Conservation (phyloP, 2,113 vertebrate genomes). For the Oreochromis spilurus region DNA sequence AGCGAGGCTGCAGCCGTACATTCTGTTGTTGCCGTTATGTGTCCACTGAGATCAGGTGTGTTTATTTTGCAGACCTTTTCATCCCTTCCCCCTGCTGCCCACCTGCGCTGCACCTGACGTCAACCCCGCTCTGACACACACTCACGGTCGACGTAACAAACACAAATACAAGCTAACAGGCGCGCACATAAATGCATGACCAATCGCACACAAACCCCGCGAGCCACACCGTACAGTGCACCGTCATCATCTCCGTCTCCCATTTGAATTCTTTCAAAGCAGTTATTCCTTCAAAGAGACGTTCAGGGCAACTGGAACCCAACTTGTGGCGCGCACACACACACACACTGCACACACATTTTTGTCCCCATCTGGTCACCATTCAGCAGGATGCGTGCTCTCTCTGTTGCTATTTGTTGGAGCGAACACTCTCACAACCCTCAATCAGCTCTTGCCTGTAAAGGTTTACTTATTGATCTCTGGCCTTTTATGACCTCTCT, state of each 20-base stretch:
- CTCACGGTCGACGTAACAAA: neutral
- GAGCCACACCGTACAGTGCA: slow-evolving; percentile 1
- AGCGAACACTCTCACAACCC: slow-evolving; percentile 44
- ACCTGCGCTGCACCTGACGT: slow-evolving; percentile 62
- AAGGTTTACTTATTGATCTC: slow-evolving; percentile 13
- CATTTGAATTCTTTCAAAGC: slow-evolving; percentile 55
- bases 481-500: slow-evolving; percentile 21
- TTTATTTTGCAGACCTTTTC: slow-evolving; percentile 58
- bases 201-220: neutral
- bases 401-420: slow-evolving; percentile 54
- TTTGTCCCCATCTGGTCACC: slow-evolving; percentile 67
- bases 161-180: neutral
- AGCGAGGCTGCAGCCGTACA: neutral
- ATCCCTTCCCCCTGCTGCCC: slow-evolving; percentile 50
- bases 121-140: slow-evolving; percentile 24
- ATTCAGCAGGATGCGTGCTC: slow-evolving; percentile 37
- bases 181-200: neutral
- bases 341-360: slow-evolving; percentile 6
- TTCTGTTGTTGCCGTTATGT: neutral
- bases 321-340: slow-evolving; percentile 11
- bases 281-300: slow-evolving; percentile 43
- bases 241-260: slow-evolving; percentile 31
- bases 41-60: slow-evolving; percentile 59
- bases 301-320: slow-evolving; percentile 11
- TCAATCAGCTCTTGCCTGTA: slow-evolving; percentile 3